Conservation (phyloP, 1,140 invertebrate genomes). For the Orussus abietinus region DNA sequence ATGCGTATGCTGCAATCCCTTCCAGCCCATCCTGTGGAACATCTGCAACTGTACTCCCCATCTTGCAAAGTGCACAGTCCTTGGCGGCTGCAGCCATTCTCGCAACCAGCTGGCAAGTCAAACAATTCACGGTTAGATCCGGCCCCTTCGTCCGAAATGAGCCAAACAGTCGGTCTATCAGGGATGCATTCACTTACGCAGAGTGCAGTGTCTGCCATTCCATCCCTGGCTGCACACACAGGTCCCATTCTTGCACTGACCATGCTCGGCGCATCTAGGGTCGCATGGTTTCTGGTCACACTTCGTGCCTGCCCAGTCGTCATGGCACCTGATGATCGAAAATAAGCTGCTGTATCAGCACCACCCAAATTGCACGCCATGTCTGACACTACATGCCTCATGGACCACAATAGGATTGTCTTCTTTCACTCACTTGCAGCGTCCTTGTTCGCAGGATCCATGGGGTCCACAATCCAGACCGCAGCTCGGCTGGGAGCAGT, state of each 20-base stretch:
- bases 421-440: conserved; percentile 61
- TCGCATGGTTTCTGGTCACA: conserved; percentile 90
- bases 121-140: too few species aligned
- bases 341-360: too few species aligned
- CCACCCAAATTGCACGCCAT: too few species aligned
- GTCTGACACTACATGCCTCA: too few species aligned
- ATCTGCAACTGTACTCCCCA: conserved; percentile 87
- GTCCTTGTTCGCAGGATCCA: conserved; percentile 83
- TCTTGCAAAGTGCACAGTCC: conserved; percentile 83
- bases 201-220: conserved; percentile 94
- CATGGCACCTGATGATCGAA: conserved; percentile 69
- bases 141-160: too few species aligned
- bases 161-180: too few species aligned
- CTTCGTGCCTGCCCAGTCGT: conserved; percentile 85
- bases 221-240: conserved; percentile 95
- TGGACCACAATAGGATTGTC: too few species aligned
- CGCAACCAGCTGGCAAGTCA: conserved; percentile 81
- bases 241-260: conserved; percentile 94
- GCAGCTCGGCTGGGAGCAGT: conserved; percentile 88
- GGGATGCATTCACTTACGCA: conserved; percentile 83
- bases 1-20: conserved; percentile 84
- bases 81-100: conserved; percentile 86
- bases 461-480: conserved; percentile 87
- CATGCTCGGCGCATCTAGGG: conserved; percentile 87
- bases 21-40: conserved; percentile 88